Conservation (phyloP, 2,797 vertebrate genomes). For the Pseudochirops corinnae region DNA sequence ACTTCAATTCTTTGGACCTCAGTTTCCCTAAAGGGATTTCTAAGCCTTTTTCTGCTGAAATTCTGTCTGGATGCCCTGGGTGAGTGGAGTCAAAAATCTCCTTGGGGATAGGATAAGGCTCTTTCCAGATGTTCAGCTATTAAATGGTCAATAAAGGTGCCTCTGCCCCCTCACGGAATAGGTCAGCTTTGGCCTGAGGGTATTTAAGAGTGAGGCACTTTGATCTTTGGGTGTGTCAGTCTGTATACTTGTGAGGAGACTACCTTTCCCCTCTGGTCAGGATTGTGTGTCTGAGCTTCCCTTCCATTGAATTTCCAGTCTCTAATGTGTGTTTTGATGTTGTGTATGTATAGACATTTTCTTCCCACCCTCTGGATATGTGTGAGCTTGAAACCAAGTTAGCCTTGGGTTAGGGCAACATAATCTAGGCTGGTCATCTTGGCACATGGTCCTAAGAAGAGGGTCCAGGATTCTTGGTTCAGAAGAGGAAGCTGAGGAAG, state of each 20-base stretch:
- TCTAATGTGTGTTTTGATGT: background rate
- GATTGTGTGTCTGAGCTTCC: background rate
- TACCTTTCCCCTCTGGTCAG: background rate
- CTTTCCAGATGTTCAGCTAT: background rate
- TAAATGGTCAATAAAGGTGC: background rate
- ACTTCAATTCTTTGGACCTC: background rate
- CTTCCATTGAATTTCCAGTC: background rate
- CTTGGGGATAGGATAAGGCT: too few species aligned
- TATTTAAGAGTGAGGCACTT: background rate
- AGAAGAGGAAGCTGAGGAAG: background rate
- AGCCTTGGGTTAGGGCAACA: background rate
- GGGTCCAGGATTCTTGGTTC: background rate
- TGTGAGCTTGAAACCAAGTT: background rate
- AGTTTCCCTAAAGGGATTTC: background rate
- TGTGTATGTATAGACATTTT: background rate
- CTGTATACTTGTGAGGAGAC: background rate
- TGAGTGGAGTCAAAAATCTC: background rate
- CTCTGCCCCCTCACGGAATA: background rate
- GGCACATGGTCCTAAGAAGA: background rate
- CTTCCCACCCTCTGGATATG: background rate
- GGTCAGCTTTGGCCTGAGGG: background rate
- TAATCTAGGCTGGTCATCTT: background rate
- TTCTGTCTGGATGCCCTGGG: background rate
- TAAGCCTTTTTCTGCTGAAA: background rate
- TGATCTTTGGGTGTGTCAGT: background rate